These are phyloP conservation scores for Brenthis daphne DNA, from an alignment of 2,888 invertebrate genomes.

Conservation along the genomic window DNA sequence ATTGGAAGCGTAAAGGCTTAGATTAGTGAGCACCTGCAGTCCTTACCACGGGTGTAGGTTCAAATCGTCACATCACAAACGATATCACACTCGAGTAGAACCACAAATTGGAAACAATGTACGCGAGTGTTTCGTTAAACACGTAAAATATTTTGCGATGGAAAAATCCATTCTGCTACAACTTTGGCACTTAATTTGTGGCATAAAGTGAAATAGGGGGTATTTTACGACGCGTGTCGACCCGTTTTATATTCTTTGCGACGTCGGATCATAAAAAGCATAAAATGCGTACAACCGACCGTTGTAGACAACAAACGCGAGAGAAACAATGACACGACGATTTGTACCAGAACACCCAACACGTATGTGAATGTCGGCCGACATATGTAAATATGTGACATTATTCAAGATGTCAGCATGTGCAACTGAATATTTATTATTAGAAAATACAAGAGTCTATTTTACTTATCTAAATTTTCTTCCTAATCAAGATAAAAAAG, in stretches of 20 bases:
- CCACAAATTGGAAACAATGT: background rate
- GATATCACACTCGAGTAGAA: background rate
- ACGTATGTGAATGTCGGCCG: background rate
- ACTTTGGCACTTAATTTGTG: conserved; percentile 28
- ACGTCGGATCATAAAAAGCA: conserved; percentile 18
- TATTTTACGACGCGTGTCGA: conserved; percentile 22
- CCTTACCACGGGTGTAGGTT: background rate
- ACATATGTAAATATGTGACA: background rate
- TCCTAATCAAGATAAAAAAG: background rate
- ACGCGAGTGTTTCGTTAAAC: background rate
- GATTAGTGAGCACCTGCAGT: too few species aligned
- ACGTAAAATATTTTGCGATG: conserved; percentile 19
- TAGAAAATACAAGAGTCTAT: background rate
- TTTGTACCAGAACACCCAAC: background rate
- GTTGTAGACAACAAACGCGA: conserved; percentile 3
- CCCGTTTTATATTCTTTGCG: conserved; percentile 25
- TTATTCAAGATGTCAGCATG: background rate
- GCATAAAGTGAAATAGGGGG: conserved; percentile 28
- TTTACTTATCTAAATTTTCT: background rate
- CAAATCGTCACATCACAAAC: background rate
- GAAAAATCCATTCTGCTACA: conserved; percentile 18
- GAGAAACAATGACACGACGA: background rate
- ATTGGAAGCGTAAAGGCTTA: too few species aligned
- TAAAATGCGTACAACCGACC: conserved; percentile 16
- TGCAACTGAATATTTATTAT: background rate